Conservation (phyloP, 2,113 vertebrate genomes). For the Vidua macroura region DNA sequence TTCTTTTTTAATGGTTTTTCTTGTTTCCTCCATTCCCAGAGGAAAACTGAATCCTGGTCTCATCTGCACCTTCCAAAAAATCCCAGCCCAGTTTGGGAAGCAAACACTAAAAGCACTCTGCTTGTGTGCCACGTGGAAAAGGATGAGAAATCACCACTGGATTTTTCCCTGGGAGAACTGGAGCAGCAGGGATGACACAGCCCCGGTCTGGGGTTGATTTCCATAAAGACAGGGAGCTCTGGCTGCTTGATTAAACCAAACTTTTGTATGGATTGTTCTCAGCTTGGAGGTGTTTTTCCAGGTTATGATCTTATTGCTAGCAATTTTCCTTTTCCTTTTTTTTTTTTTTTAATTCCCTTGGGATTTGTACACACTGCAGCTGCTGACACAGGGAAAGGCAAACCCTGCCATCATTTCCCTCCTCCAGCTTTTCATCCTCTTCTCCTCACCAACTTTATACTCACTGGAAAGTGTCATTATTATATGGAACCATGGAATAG, state of each 20-base stretch:
- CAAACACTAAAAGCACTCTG: neutral
- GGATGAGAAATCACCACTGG: slow-evolving; percentile 28
- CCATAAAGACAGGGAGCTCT: neutral
- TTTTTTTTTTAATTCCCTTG: neutral
- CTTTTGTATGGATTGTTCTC: neutral
- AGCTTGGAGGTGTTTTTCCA: neutral
- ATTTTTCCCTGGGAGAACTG: neutral
- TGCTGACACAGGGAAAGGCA: neutral
- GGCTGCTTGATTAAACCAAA: neutral
- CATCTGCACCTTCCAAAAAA: slow-evolving; percentile 10
- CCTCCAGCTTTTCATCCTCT: neutral
- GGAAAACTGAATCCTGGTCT: slow-evolving; percentile 4
- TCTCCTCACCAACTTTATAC: accelerated
- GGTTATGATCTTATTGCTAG: neutral
- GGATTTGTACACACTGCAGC: neutral
- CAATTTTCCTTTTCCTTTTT: neutral
- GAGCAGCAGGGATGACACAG: neutral
- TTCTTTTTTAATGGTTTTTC: neutral
- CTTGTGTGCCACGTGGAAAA: slow-evolving; percentile 19
- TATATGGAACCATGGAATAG: neutral
- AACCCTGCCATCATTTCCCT: neutral
- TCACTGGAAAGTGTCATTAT: accelerated
- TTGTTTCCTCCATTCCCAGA: neutral
- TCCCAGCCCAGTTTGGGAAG: neutral
- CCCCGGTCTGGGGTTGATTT: neutral